phyloP scores from a whole-genome alignment of 2,113 vertebrate species.

The Ibidorhyncha struthersii region DNA sequence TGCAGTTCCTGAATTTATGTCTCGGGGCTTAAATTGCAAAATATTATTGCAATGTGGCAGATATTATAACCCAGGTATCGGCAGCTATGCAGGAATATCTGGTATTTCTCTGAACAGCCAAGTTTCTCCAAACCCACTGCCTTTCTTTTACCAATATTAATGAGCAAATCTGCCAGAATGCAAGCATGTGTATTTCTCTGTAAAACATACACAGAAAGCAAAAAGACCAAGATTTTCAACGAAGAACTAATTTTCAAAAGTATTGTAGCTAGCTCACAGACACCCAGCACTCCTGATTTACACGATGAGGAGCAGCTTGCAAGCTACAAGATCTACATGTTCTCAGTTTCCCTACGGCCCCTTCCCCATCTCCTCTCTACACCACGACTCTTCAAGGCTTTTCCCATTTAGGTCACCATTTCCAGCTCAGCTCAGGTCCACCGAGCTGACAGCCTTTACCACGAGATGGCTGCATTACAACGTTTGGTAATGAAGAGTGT shows the following conservation, averaged over 20 bases:
- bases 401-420: not conserved
- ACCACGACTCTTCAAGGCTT: not conserved
- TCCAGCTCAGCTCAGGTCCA: not conserved
- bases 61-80: not conserved
- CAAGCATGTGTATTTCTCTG: not conserved
- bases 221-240: not conserved
- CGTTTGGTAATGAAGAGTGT: not conserved
- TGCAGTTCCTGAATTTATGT: constrained; percentile 30
- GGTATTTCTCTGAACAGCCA: not conserved
- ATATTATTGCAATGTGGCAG: not conserved
- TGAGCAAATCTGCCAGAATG: not conserved
- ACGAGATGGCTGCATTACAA: not conserved
- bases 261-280: not conserved
- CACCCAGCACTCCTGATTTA: not conserved
- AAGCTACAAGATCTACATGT: not conserved
- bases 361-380: not conserved
- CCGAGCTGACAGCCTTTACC: not conserved
- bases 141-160: not conserved
- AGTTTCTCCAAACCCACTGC: not conserved
- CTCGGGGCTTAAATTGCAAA: constrained; percentile 22
- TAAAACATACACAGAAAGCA: not conserved
- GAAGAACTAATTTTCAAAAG: not conserved
- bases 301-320: not conserved
- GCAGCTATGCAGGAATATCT: not conserved
- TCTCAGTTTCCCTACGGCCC: not conserved